Base-by-base conservation (phyloP, 2,888 invertebrate genomes). In the Ornithoptera priamus region DNA sequence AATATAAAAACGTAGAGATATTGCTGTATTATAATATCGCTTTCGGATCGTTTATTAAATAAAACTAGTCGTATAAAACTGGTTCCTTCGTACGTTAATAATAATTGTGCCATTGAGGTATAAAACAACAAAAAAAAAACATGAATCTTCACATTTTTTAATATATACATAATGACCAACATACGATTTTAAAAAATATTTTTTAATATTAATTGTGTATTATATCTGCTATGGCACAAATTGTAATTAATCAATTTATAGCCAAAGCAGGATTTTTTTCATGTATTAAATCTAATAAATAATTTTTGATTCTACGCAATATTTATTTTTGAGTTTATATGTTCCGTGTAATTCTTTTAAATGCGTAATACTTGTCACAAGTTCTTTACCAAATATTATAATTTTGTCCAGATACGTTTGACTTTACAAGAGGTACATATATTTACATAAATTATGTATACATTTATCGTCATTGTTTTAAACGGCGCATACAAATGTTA, bases 51-150 rank as follows among this genome's bases (percentile, higher is more conserved):
- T n/a, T 65, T 63, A 62, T 24, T 57, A 57, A 62, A 65, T 61
- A 69, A 58, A 65, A 59, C 65, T 62, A 65, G 62, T 66, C 42
- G 12, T 36, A 50, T 58, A 39, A 58, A 66, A 70, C 70, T 59
- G 63, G 70, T 70, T 70, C 58, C 39, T 20, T 58, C 58, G 53
- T n/a, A 58, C 22, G 22, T 66, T 66, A 22, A 22, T 46, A 53
- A 42, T 67, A 63, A 36, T 46, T 63, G 50, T 66, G 58, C 53
- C 58, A 70, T 63, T 36, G 58, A 39, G 46, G 62, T 66, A 58
- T 58, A 62, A 63, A 63, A 63, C n/a, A 67, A 15, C 50, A 66
- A 36, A 62, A 62, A 60, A 70, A 67, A 39, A 70, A 68, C 24
- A 57, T 18, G 66, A 62, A 62, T 62, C 12, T 60, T 58, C 61